These are phyloP conservation scores for Gyps fulvus DNA, from an alignment of 2,113 vertebrate species.

Conservation along the genomic window DNA sequence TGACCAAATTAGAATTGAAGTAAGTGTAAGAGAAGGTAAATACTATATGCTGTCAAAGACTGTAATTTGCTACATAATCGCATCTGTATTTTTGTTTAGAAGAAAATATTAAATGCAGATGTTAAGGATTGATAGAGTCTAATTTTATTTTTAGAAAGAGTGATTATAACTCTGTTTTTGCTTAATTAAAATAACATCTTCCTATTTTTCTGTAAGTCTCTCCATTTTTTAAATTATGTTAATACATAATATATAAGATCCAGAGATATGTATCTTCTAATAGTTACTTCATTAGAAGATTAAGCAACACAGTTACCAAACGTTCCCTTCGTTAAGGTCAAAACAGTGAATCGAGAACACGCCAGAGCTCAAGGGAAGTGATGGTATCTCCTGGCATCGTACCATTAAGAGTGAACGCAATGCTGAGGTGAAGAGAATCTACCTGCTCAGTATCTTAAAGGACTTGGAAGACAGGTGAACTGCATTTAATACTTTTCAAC, in stretches of 20 bases:
- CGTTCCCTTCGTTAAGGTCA: not conserved
- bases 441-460: not conserved
- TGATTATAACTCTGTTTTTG: constrained; percentile 73
- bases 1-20: constrained; percentile 73
- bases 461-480: not conserved
- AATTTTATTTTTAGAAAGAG: constrained; percentile 79
- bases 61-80: constrained; percentile 72
- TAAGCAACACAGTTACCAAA: not conserved
- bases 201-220: constrained; percentile 67
- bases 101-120: constrained; percentile 81
- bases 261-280: not conserved
- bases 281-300: not conserved
- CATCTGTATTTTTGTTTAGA: constrained; percentile 79
- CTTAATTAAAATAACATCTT: constrained; percentile 77
- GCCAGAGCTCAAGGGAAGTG: not conserved
- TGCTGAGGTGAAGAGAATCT: not conserved
- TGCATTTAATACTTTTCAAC: not conserved
- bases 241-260: not conserved
- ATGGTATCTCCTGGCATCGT: not conserved
- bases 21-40: constrained; percentile 69
- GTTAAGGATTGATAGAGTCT: constrained; percentile 75
- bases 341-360: not conserved
- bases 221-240: constrained; percentile 28
- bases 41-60: constrained; percentile 71
- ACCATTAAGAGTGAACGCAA: not conserved